Conservation (phyloP, 2,888 invertebrate species). For the Teleiodes luculella region DNA sequence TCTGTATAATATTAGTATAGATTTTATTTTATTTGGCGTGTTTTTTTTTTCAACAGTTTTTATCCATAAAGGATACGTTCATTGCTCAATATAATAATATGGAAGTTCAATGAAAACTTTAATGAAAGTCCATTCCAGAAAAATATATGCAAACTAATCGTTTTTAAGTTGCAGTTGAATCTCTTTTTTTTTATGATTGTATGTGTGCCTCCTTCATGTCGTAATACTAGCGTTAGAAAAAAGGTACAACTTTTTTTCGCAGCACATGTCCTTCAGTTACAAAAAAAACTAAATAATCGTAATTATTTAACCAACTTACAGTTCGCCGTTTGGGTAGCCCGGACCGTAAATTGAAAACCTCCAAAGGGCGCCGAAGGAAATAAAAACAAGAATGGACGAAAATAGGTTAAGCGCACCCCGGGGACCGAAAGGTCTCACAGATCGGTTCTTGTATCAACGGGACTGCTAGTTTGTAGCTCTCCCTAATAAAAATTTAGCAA, state of each 20-base stretch:
- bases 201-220: no score
- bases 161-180: no score
- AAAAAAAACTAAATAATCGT: not conserved
- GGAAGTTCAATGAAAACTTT: no score
- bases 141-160: no score
- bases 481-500: slow-evolving; percentile 40
- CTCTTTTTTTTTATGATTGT: no score
- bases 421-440: slow-evolving; percentile 37
- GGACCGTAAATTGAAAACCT: slow-evolving; percentile 42
- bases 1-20: no score
- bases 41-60: no score
- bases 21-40: no score
- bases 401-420: slow-evolving; percentile 52
- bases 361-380: slow-evolving; percentile 33
- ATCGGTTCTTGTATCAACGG: slow-evolving; percentile 42
- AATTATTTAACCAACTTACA: not conserved
- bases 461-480: slow-evolving; percentile 22
- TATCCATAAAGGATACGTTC: no score
- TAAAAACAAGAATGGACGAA: slow-evolving; percentile 46
- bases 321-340: slow-evolving; percentile 6
- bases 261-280: not conserved
- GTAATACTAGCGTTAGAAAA: no score
- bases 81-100: no score
- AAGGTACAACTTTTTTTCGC: not conserved
- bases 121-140: no score